These are phyloP conservation scores for Baronia brevicornis DNA, from an alignment of 2,888 invertebrate genomes.

Conservation along the genomic window DNA sequence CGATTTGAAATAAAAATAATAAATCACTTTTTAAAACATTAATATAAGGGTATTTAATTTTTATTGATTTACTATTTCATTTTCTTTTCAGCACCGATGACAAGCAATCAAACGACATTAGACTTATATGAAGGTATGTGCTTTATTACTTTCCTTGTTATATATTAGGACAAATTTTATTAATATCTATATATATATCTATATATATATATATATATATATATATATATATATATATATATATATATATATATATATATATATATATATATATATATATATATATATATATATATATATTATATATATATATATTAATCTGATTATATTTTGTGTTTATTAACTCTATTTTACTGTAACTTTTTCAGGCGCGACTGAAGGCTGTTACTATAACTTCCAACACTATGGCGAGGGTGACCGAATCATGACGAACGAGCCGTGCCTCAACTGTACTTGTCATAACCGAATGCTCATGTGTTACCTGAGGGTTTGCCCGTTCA, in stretches of 20 bases:
- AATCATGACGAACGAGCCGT: slow-evolving; percentile 95
- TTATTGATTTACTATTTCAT: slow-evolving; percentile 19
- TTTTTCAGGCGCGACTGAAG: slow-evolving; percentile 75
- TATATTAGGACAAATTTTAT: too few species aligned
- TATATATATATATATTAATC: slow-evolving; percentile 2
- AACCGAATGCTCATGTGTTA: slow-evolving; percentile 97
- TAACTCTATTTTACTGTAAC: slow-evolving; percentile 8
- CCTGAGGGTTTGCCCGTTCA: slow-evolving; percentile 93
- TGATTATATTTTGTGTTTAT: not conserved
- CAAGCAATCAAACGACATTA: slow-evolving; percentile 77
- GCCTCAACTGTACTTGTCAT: slow-evolving; percentile 96
- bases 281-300: not conserved
- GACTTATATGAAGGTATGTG: slow-evolving; percentile 77
- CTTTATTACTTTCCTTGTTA: slow-evolving; percentile 1
- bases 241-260: too few species aligned
- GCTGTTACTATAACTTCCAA: slow-evolving; percentile 96
- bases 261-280: too few species aligned
- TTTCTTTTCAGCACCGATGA: slow-evolving; percentile 80
- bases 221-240: too few species aligned
- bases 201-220: too few species aligned
- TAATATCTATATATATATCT: too few species aligned
- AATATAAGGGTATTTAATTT: too few species aligned
- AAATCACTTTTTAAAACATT: too few species aligned
- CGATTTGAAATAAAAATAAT: too few species aligned
- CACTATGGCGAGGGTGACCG: slow-evolving; percentile 95